Evolutionary conservation across 2,113 vertebrate genomes (phyloP), one percentile per base, ranked within the genome.

Genomic region (Macquaria australasica): DNA sequence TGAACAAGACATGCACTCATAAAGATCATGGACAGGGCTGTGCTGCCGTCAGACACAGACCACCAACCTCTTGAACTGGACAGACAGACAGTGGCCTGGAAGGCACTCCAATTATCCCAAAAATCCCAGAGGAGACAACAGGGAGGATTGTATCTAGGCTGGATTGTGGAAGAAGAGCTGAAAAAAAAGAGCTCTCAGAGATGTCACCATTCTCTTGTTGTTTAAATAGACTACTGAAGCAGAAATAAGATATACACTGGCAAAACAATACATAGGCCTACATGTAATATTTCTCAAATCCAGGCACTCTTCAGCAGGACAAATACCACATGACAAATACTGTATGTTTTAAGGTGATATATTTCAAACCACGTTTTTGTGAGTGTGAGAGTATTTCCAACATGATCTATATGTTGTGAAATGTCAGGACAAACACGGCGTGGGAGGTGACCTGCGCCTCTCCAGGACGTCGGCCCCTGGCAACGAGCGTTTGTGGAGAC

Each of bases 81-180:
- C 56, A 62, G 45, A 80, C 77, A 76, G 60, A 88, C 82, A 74
- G 53, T 43, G 69, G 64, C 63, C 80, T 79, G 73, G 43, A 81
- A 88, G 87, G 87, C 56, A 92, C 92, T 88, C 81, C 70, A 90
- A 71, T 87, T 74, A 91, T 91, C 77, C 85, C 77, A 89, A 84
- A 90, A 79, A 90, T 90, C 79, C 82, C 81, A 72, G 53, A 43
- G 76, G 34, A 85, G 74, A 89, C 84, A 87, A 88, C 55, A 34
- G 68, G 84, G 79, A 77, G 71, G 77, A 91, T 78, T 89, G 87
- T 84, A 43, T 82, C 78, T 39, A 0, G 23, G 31, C 41, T 0
- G 48, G 72, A 73, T 37, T 53, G 58, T 73, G 59, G 50, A 63
- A 60, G 8, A 43, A 67, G 34, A 0, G 12, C 55, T 28, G 50